A percentile compares a stretch with the other conserved stretches of the same genome.
Conservation (phyloP, 1,140 invertebrate genomes). For the Magallana angulata region DNA sequence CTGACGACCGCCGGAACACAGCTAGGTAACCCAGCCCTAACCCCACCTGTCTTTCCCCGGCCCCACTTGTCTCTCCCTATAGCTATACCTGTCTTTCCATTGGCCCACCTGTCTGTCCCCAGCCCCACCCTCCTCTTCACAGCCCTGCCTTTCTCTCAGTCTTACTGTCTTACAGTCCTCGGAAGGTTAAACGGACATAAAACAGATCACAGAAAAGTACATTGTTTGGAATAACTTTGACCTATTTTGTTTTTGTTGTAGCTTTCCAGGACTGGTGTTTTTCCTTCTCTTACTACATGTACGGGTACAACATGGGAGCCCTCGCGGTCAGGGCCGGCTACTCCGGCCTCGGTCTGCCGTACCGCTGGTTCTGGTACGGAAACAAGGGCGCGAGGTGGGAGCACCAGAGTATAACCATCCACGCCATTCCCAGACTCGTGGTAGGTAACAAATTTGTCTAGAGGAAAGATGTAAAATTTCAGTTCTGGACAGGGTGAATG, state of each 20-base stretch:
- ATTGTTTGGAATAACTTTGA: no score
- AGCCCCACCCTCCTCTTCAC: no score
- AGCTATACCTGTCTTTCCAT: no score
- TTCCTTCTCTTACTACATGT: slow-evolving; percentile 36
- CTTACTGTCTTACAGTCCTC: no score
- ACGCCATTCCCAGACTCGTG: background rate
- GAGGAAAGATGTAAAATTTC: no score
- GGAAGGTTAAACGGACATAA: no score
- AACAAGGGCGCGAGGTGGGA: slow-evolving; percentile 25
- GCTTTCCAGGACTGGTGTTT: slow-evolving; percentile 1
- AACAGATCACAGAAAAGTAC: no score
- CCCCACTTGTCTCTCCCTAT: no score
- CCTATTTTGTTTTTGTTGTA: no score
- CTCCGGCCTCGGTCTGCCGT: background rate
- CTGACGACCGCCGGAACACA: background rate
- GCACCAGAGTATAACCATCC: background rate
- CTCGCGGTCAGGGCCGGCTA: background rate
- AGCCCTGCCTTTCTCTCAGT: no score
- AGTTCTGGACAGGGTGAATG: no score
- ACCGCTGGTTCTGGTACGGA: background rate
- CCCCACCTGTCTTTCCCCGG: background rate
- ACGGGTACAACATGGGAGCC: background rate
- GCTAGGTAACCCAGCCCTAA: background rate
- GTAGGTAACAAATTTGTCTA: background rate
- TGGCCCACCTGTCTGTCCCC: no score